Evolutionary conservation across 2,113 vertebrate species (phyloP).

Genomic region (Podocnemis expansa): DNA sequence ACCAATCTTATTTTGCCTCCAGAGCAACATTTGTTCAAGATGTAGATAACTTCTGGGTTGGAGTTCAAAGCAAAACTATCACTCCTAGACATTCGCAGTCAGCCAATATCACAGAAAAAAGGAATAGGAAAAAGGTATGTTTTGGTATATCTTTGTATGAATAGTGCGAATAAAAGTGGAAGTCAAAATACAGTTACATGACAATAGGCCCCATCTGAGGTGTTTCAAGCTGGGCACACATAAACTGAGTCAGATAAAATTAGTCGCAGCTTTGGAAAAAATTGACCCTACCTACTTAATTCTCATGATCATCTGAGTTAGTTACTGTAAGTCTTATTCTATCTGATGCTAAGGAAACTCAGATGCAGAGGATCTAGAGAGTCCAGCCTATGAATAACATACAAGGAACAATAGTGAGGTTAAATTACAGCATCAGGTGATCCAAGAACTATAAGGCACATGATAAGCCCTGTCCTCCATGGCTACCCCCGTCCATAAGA

Average conservation of each 20-base stretch:
- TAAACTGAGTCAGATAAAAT: background rate
- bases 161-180: background rate
- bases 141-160: background rate
- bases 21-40: constrained; percentile 74
- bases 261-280: background rate
- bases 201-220: background rate
- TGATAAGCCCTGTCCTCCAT: background rate
- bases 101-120: constrained; percentile 52
- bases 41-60: constrained; percentile 64
- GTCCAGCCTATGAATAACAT: background rate
- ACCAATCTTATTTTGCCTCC: background rate
- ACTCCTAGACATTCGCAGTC: background rate
- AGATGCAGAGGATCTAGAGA: background rate
- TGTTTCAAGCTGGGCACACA: background rate
- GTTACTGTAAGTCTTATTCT: background rate
- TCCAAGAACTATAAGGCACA: background rate
- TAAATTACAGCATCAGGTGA: background rate
- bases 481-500: background rate
- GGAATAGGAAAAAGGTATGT: constrained; percentile 68
- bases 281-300: background rate
- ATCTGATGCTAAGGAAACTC: background rate
- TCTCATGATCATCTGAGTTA: background rate
- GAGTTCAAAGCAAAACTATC: constrained; percentile 70
- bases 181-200: background rate
- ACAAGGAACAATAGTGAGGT: background rate